phyloP scores from a whole-genome alignment of 2,113 vertebrate species.

The Hypanus sabinus region DNA sequence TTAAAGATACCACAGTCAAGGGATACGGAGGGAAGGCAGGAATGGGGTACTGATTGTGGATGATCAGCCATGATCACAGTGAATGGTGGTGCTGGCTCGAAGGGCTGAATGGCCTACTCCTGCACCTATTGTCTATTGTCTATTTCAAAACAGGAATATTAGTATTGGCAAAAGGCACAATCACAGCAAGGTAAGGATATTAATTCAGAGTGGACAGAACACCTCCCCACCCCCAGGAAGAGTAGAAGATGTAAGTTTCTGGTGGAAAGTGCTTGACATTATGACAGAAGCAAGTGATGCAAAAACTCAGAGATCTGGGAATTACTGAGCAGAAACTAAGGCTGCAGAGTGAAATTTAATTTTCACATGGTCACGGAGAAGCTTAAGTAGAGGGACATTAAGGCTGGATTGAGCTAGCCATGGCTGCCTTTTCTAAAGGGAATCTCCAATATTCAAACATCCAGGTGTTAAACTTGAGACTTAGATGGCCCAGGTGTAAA shows the following conservation, averaged over 20 bases:
- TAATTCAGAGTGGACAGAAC: not conserved
- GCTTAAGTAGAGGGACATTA: not conserved
- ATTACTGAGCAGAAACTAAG: not conserved
- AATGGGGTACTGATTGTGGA: too few species aligned
- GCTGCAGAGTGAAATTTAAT: not conserved
- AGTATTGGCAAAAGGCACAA: not conserved
- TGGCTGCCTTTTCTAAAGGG: too few species aligned
- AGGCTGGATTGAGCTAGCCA: not conserved
- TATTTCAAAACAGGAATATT: not conserved
- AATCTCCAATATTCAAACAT: too few species aligned
- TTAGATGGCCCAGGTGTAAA: too few species aligned
- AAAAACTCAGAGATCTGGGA: not conserved
- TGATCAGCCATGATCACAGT: too few species aligned
- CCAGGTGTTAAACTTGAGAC: too few species aligned
- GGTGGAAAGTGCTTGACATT: not conserved
- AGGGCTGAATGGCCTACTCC: too few species aligned
- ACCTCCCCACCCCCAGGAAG: not conserved
- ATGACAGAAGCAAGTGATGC: not conserved
- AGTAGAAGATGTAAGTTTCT: not conserved
- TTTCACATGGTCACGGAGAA: not conserved
- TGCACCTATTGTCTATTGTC: too few species aligned
- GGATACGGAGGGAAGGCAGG: too few species aligned
- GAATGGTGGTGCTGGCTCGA: too few species aligned
- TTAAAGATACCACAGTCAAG: too few species aligned
- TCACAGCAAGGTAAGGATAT: not conserved